A percentile compares a stretch with the other conserved stretches of the same genome.
Evolutionary conservation across 2,888 invertebrate species (phyloP).

Genomic region (Spodoptera littoralis): DNA sequence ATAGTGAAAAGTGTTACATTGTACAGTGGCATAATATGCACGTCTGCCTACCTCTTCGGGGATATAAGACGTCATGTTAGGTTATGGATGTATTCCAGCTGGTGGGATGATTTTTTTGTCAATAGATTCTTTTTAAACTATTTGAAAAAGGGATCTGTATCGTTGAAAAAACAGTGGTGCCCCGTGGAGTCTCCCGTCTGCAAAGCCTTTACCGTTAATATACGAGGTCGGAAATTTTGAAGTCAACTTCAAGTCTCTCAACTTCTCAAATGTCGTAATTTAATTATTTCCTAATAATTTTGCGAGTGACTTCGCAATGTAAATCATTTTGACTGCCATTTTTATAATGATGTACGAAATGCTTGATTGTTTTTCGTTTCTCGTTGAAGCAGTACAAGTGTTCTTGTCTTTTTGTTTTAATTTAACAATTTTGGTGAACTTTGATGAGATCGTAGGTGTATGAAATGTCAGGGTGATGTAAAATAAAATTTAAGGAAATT

Average conservation of each 20-base stretch:
- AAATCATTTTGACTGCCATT: conserved; percentile 10
- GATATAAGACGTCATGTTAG: too few relatives aligned
- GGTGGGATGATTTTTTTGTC: too few relatives aligned
- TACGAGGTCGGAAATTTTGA: conserved; percentile 57
- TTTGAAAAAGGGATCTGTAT: too few relatives aligned
- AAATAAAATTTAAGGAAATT: too few relatives aligned
- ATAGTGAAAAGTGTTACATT: too few relatives aligned
- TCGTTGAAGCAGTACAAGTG: not conserved
- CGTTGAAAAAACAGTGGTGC: too few relatives aligned
- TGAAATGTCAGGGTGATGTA: too few relatives aligned
- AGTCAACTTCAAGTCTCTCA: conserved; percentile 54
- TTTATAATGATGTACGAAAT: conserved; percentile 10
- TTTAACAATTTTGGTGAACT: not conserved
- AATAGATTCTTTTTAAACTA: too few relatives aligned
- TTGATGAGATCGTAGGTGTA: not conserved
- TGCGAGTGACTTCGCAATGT: conserved; percentile 66
- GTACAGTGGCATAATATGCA: too few relatives aligned
- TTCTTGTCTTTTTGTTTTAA: not conserved
- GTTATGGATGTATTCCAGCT: too few relatives aligned
- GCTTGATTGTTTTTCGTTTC: conserved; percentile 5
- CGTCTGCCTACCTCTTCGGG: too few relatives aligned
- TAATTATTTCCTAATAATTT: conserved; percentile 76
- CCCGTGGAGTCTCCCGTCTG: conserved; percentile 16
- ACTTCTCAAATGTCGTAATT: conserved; percentile 76
- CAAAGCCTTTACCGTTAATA: conserved; percentile 54